Evolutionary conservation across 2,797 vertebrate genomes (phyloP), one percentile per base, ranked within the genome.

Genomic region (Syndactyla subalaris): DNA sequence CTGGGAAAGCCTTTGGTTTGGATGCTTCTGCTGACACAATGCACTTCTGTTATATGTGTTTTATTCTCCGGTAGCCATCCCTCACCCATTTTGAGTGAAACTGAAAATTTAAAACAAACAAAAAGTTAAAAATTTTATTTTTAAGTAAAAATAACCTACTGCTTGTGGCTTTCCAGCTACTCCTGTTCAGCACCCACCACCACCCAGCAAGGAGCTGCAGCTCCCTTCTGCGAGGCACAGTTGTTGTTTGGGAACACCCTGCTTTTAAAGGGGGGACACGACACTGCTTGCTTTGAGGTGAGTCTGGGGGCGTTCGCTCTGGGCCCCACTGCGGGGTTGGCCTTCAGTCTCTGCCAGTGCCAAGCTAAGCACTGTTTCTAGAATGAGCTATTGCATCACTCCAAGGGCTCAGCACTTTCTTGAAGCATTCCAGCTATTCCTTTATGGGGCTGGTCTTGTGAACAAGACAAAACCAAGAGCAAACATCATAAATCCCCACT

Each of bases 341-440:
- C 1, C 1, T 30, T 72, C 32, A 11, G 59, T 3, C 36, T 49
- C 55, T 14, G 68, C 14, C 26, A 90, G 21, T 0, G 0, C 45
- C 38, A 34, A 85, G 68, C 70, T 70, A 77, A 89, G 80, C 62
- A 22, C 39, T 32, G 21, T 48, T 89, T 74, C 81, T 65, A 85
- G 85, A 83, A 83, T 0, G 10, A 90, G 58, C 77, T 88, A 22
- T 67, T 95, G 89, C 90, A 51, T 91, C 88, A 74, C 84, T 66
- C 48, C 15, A 20, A 88, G 92, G 46, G 54, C 75, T 94, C 92
- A 84, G 89, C 58, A 14, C 52, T 91, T 88, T 45, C 48, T 49
- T 74, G 43, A 83, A 88, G 66, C 63, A 89, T 95, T 89, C 75
- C 94, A 95, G 79, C 70, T 89, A 80, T 93, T 95, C 93, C 70